phyloP scores from a whole-genome alignment of 2,888 invertebrate genomes.

The Mythimna albipuncta region DNA sequence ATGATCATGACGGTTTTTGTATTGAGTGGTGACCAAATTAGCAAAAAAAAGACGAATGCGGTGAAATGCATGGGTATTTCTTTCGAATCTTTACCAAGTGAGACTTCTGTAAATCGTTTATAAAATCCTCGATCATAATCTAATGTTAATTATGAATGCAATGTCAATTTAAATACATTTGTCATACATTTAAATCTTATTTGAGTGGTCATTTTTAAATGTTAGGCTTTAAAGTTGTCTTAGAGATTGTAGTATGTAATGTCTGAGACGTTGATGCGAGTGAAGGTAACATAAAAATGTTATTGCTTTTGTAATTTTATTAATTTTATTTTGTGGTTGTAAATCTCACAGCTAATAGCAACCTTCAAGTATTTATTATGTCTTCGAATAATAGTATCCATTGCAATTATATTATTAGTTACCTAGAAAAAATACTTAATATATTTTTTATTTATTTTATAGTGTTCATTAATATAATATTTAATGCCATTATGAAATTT shows the following conservation, averaged over 20 bases:
- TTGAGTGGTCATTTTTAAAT: slow-evolving; percentile 28
- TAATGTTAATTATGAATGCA: slow-evolving; percentile 43
- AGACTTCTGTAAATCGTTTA: slow-evolving; percentile 23
- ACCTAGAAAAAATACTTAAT: neutral
- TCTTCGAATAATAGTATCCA: slow-evolving; percentile 6
- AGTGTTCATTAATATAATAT: too few relatives aligned
- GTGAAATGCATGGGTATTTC: neutral
- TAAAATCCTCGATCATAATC: slow-evolving; percentile 29
- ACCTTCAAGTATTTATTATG: slow-evolving; percentile 15
- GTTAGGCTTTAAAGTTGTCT: slow-evolving; percentile 15
- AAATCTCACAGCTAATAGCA: slow-evolving; percentile 3
- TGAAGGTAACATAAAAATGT: slow-evolving; percentile 39
- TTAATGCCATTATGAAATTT: too few relatives aligned
- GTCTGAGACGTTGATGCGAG: slow-evolving; percentile 22
- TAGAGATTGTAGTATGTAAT: slow-evolving; percentile 18
- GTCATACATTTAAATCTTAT: slow-evolving; percentile 19
- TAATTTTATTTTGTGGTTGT: slow-evolving; percentile 8
- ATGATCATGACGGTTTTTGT: too few relatives aligned
- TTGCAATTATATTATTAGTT: neutral
- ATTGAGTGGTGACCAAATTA: too few relatives aligned
- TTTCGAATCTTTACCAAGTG: neutral
- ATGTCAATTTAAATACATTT: slow-evolving; percentile 39
- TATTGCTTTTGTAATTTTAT: slow-evolving; percentile 13
- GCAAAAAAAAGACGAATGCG: neutral
- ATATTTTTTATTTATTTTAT: neutral